Evolutionary conservation across 2,113 vertebrate species (phyloP).

Genomic region (Euleptes europaea): DNA sequence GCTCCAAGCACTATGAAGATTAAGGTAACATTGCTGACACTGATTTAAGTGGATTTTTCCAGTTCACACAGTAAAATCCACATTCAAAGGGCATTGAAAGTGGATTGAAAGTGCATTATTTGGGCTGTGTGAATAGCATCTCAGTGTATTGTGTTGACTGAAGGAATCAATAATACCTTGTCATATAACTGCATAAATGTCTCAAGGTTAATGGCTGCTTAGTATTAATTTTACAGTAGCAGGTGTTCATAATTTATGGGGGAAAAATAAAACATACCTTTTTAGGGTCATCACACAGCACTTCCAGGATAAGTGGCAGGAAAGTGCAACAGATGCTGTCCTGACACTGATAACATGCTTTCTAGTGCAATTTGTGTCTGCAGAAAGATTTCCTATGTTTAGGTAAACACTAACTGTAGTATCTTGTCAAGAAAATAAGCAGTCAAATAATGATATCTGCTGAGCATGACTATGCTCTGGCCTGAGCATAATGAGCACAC

Average conservation of each 20-base stretch:
- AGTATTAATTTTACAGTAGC: not conserved
- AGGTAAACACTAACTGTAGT: too few species aligned
- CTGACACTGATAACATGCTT: not conserved
- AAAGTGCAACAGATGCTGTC: too few species aligned
- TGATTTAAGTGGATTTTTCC: too few species aligned
- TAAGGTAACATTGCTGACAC: slow-evolving; percentile 75
- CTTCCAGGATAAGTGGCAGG: too few species aligned
- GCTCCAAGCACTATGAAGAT: slow-evolving; percentile 86
- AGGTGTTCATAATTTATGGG: not conserved
- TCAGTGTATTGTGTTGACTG: not conserved
- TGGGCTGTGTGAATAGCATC: too few species aligned
- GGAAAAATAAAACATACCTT: not conserved
- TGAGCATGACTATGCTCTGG: not conserved
- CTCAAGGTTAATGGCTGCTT: not conserved
- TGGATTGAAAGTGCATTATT: too few species aligned
- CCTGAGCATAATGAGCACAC: not conserved
- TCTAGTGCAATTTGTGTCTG: not conserved
- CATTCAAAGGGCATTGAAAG: too few species aligned
- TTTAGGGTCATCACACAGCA: not conserved
- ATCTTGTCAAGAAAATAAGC: not conserved
- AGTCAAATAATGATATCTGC: not conserved
- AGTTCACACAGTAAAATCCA: too few species aligned
- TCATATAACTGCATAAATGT: not conserved
- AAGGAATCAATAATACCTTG: not conserved
- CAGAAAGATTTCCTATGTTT: not conserved